Conservation (phyloP, 64 coral and sea anemone genomes). For the Porites australiensis region DNA sequence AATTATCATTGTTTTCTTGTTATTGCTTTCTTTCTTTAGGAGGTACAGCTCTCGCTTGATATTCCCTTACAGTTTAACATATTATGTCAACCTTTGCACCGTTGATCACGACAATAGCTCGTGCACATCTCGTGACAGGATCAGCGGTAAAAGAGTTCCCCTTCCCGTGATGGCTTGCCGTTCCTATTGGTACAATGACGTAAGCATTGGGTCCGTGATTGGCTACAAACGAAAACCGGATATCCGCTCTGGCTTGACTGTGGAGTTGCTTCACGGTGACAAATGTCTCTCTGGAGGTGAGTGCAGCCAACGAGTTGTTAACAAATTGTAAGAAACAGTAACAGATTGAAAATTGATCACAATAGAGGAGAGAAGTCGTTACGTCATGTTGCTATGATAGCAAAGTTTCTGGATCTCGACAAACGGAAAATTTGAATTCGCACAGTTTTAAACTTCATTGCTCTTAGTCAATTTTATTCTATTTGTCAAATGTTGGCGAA, state of each 20-base stretch:
- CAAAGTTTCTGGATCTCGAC: too few relatives aligned
- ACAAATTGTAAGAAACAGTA: too few relatives aligned
- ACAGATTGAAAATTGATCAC: too few relatives aligned
- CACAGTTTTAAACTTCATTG: too few relatives aligned
- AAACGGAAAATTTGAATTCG: too few relatives aligned
- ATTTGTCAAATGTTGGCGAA: too few relatives aligned
- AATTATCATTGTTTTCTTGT: too few relatives aligned
- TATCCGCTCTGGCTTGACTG: constrained; percentile 62
- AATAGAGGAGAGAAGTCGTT: too few relatives aligned
- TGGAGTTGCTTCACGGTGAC: constrained; percentile 79
- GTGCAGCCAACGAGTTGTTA: neutral
- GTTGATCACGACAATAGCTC: constrained; percentile 77
- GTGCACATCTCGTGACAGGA: neutral
- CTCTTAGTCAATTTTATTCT: too few relatives aligned
- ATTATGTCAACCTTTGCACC: constrained; percentile 83
- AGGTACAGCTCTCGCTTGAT: neutral
- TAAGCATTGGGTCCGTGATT: constrained; percentile 74
- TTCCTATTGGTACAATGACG: constrained; percentile 23
- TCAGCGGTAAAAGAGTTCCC: neutral
- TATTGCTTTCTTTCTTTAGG: too few relatives aligned
- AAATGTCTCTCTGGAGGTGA: constrained; percentile 19
- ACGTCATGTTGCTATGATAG: too few relatives aligned
- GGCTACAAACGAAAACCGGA: constrained; percentile 67
- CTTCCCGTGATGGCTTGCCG: constrained; percentile 84
- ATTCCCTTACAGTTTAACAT: neutral